These are phyloP conservation scores for Scophthalmus maximus DNA, from an alignment of 2,113 vertebrate species.

Conservation along the genomic window DNA sequence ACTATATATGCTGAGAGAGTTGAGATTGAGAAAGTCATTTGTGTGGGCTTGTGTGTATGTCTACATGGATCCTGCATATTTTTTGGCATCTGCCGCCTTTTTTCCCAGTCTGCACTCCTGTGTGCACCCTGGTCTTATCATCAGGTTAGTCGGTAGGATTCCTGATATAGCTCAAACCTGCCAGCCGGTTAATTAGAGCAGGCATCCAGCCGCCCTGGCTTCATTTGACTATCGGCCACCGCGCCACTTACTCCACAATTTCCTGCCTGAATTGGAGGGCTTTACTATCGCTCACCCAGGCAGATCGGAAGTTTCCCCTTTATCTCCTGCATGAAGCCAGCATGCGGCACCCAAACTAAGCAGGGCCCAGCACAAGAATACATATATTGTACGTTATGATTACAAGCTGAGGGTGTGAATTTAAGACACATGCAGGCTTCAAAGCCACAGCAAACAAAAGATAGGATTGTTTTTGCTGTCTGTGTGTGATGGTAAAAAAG, in stretches of 20 bases:
- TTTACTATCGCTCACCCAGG: constrained; percentile 73
- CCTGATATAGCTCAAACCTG: constrained; percentile 67
- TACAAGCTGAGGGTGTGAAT: constrained; percentile 62
- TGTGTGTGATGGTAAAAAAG: constrained; percentile 25
- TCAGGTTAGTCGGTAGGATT: constrained; percentile 58
- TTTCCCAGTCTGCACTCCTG: constrained; percentile 36
- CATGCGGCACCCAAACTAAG: constrained; percentile 55
- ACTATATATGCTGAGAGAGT: not conserved
- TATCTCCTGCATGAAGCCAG: constrained; percentile 74
- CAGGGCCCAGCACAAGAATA: constrained; percentile 42
- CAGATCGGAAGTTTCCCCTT: constrained; percentile 79
- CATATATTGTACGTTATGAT: constrained; percentile 69
- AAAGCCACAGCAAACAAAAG: constrained; percentile 49
- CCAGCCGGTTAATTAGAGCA: constrained; percentile 81
- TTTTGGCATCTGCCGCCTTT: constrained; percentile 8
- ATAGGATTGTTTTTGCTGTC: constrained; percentile 36
- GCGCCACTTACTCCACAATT: constrained; percentile 83
- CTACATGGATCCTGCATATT: constrained; percentile 19
- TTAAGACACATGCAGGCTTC: constrained; percentile 44
- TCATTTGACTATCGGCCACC: constrained; percentile 82
- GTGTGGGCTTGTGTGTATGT: constrained; percentile 2
- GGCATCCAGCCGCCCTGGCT: constrained; percentile 74
- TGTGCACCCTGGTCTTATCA: constrained; percentile 57
- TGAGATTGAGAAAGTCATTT: constrained; percentile 10
- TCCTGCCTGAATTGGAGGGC: constrained; percentile 82